Percentiles rank a stretch among this genome's conserved stretches.
Conservation (phyloP, 2,797 vertebrate species). For the Okamejei kenojei region DNA sequence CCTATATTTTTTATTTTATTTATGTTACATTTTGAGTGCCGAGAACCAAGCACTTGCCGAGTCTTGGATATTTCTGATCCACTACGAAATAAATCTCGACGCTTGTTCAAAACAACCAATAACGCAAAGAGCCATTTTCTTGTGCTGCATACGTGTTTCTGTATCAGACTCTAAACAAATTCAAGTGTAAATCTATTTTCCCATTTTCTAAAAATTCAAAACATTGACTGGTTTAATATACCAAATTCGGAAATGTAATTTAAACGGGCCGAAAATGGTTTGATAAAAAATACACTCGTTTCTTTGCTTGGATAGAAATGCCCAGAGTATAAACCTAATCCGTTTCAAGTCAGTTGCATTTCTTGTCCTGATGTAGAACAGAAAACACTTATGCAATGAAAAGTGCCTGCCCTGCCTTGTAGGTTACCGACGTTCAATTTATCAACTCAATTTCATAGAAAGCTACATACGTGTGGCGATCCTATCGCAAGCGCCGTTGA, state of each 20-base stretch:
- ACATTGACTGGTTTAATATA: neutral
- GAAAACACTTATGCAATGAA: neutral
- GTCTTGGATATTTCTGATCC: neutral
- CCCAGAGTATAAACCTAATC: neutral
- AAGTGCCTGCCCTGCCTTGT: neutral
- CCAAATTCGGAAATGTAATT: neutral
- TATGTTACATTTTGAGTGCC: neutral
- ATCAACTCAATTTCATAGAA: neutral
- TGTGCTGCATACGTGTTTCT: neutral
- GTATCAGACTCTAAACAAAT: neutral
- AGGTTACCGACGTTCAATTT: neutral
- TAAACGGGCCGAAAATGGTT: neutral
- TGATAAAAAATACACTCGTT: neutral
- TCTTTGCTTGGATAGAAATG: neutral
- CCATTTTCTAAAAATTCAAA: neutral
- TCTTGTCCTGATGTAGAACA: neutral
- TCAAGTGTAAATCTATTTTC: neutral
- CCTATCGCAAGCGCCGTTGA: neutral
- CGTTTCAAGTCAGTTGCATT: neutral
- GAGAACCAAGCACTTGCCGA: neutral
- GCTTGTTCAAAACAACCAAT: neutral
- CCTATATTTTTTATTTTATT: neutral
- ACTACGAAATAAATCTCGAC: neutral
- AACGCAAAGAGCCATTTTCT: neutral
- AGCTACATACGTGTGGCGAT: neutral